Evolutionary conservation across 2,797 vertebrate genomes (phyloP).

Genomic region (Columba guinea): DNA sequence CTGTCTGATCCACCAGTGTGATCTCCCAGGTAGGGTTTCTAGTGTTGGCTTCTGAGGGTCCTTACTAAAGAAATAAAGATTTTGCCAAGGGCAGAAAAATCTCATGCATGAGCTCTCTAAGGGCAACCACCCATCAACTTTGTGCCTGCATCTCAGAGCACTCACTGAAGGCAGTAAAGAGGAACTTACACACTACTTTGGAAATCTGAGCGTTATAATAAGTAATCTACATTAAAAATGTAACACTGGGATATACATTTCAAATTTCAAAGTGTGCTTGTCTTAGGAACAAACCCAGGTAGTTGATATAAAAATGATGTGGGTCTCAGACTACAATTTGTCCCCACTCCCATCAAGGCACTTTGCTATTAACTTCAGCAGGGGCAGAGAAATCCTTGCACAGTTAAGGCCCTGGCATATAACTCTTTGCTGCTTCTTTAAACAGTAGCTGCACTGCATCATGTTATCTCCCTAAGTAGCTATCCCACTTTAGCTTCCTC

Average conservation of each 20-base stretch:
- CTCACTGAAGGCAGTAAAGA: not conserved
- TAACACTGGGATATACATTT: not conserved
- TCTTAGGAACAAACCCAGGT: not conserved
- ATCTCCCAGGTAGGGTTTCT: not conserved
- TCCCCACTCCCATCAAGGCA: not conserved
- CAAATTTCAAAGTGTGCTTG: not conserved
- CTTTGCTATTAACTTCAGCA: not conserved
- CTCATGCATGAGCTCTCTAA: fast-evolving
- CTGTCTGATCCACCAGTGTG: fast-evolving
- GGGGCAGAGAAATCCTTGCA: not conserved
- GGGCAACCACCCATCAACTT: not conserved
- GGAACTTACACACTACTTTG: not conserved
- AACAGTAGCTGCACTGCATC: not conserved
- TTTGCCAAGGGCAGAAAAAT: not conserved
- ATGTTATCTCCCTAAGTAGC: constrained; percentile 13
- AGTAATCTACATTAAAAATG: not conserved
- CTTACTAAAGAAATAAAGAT: not conserved
- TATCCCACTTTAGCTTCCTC: constrained; percentile 48
- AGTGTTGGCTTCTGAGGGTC: not conserved
- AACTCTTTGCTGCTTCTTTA: constrained; percentile 12
- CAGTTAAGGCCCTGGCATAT: not conserved
- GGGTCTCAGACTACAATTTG: not conserved
- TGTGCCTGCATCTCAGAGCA: not conserved
- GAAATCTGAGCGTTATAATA: not conserved
- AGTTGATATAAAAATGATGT: not conserved